A percentile compares a stretch with the other conserved stretches of the same genome.
Evolutionary conservation across 2,888 invertebrate genomes (phyloP).

Genomic region (Pammene aurita): DNA sequence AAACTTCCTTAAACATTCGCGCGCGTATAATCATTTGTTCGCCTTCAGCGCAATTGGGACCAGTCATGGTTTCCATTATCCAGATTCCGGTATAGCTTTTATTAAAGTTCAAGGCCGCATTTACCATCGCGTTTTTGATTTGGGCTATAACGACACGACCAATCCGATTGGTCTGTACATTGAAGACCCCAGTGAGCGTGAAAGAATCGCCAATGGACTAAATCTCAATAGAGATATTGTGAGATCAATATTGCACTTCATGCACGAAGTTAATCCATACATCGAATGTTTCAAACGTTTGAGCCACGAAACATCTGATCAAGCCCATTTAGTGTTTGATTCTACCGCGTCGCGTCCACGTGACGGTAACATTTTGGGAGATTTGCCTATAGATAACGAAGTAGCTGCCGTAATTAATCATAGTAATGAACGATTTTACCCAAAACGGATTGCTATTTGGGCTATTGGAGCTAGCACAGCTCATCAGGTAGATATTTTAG

Average conservation of each 20-base stretch:
- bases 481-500: neutral
- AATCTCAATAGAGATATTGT: conserved; percentile 7
- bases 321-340: conserved; percentile 10
- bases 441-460: conserved; percentile 1
- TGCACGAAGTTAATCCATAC: conserved; percentile 3
- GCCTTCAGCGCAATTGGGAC: conserved; percentile 7
- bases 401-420: neutral
- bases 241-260: neutral
- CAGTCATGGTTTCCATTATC: conserved; percentile 4
- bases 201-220: neutral
- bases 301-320: neutral
- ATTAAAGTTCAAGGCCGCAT: conserved; percentile 13
- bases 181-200: neutral
- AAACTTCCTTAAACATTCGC: neutral
- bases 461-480: neutral
- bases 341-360: conserved; percentile 1
- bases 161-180: conserved; percentile 11
- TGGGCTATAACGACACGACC: neutral
- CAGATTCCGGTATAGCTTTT: conserved; percentile 6
- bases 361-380: conserved; percentile 16
- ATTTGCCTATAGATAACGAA: conserved; percentile 1
- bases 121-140: conserved; percentile 15
- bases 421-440: neutral
- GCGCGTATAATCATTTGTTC: conserved; percentile 10
- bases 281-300: conserved; percentile 3